Base-by-base conservation (phyloP, 2,888 invertebrate species). In the Agonopterix subpropinquella region DNA sequence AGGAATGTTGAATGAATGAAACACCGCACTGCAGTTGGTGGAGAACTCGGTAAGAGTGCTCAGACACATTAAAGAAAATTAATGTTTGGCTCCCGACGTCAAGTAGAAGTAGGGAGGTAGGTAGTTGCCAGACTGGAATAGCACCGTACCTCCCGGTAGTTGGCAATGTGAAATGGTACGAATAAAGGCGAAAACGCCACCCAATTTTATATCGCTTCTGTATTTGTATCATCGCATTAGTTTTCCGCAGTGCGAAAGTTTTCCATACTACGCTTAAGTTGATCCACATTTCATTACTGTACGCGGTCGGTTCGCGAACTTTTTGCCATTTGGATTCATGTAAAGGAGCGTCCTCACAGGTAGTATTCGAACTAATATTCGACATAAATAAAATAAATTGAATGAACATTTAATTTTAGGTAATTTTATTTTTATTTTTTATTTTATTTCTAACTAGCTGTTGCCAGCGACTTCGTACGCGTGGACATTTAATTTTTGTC, bases 31-130 rank as follows among this genome's bases (percentile, higher is more conserved):
- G 87, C 87, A 87, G 70, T 86, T 58, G 63, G 71, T 72, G 53
- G 70, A 66, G 73, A 69, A 80, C 76, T 76, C 72, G 70, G 80
- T 77, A 85, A 85, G 81, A 86, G 83, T 86, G 78, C 81, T 85
- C 84, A 84, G 83, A 80, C 85, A 86, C 87, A 86, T 88, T 87
- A 87, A 87, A 85, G 86, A 85, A 86, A 87, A 87, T 88, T 86
- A 87, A 87, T 87, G 88, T 85, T 85, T 82, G 79, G 80, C 81
- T 83, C 74, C 80, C 79, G 72, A 75, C 84, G 80, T 84, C 84
- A 82, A 85, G 81, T 77, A 70, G 75, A 82, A 85, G 81, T 77
- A 70, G 75, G 67, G 73, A 74, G 79, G 79, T 81, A 68, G 67
- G 75, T 61, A 67, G 68, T 70, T 71, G 70, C 70, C 70, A 70